phyloP scores from a whole-genome alignment of 2,113 vertebrate species.

The Sterna hirundo region DNA sequence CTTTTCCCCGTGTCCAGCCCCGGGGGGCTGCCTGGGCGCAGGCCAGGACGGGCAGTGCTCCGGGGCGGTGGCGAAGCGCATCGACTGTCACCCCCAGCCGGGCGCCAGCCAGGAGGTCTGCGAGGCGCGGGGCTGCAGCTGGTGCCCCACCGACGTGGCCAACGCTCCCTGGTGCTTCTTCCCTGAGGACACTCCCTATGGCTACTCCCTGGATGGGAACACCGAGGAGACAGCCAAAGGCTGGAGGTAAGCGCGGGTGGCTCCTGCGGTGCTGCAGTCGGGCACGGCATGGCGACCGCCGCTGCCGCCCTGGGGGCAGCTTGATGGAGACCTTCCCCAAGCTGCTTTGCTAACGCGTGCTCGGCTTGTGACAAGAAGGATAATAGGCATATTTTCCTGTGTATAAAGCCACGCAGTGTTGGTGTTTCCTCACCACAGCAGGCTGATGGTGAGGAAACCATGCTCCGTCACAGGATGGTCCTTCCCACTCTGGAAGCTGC shows the following conservation, averaged over 20 bases:
- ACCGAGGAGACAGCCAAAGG: neutral
- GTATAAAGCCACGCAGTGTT: accelerated
- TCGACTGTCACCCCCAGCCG: neutral
- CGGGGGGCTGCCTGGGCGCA: neutral
- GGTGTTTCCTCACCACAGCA: neutral
- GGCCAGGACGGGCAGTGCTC: neutral
- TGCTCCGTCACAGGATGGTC: accelerated
- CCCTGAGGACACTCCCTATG: neutral
- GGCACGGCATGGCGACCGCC: accelerated
- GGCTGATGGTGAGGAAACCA: accelerated
- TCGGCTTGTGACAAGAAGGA: neutral
- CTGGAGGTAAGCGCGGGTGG: neutral
- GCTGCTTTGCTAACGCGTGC: accelerated
- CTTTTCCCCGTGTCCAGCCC: neutral
- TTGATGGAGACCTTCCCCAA: accelerated
- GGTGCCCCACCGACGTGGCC: neutral
- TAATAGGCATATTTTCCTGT: accelerated
- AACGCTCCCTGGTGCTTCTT: conserved; percentile 33
- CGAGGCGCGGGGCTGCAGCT: neutral
- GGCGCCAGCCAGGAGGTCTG: neutral
- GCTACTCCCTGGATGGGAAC: neutral
- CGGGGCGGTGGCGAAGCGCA: accelerated
- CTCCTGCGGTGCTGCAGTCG: accelerated
- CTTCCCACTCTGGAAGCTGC: neutral
- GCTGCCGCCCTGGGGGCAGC: accelerated